phyloP scores from a whole-genome alignment of 2,797 vertebrate species.

The Propithecus perrieri region DNA sequence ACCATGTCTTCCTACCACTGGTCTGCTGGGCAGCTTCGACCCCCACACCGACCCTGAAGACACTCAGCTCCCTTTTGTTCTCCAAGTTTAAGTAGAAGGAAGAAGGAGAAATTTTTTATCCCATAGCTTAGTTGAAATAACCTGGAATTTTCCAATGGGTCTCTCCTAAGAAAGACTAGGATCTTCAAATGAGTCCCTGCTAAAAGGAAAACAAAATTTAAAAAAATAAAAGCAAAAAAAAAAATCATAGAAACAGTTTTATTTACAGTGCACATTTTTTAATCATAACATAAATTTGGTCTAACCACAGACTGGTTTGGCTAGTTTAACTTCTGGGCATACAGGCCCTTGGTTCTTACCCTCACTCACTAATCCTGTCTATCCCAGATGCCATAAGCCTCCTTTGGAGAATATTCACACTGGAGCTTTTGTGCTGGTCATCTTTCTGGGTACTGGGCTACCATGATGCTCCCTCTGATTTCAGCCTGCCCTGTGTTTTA shows the following conservation, averaged over 20 bases:
- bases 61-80: background rate
- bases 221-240: background rate
- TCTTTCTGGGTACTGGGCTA: background rate
- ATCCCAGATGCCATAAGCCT: background rate
- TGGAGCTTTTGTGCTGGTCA: background rate
- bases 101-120: background rate
- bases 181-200: background rate
- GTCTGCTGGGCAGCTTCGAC: too few relatives aligned
- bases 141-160: background rate
- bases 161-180: background rate
- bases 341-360: background rate
- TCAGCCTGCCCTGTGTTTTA: background rate
- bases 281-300: background rate
- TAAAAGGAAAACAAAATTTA: background rate
- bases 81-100: background rate
- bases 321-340: background rate
- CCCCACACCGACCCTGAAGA: background rate
- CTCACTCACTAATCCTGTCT: background rate
- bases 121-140: background rate
- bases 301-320: conserved; percentile 22
- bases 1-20: background rate
- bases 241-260: background rate
- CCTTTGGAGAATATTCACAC: background rate
- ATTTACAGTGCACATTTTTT: conserved; percentile 15
- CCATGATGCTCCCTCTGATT: background rate